Evolutionary conservation across 2,888 invertebrate genomes (phyloP), one percentile per base, ranked within the genome.

Genomic region (Agriopis leucophaearia): DNA sequence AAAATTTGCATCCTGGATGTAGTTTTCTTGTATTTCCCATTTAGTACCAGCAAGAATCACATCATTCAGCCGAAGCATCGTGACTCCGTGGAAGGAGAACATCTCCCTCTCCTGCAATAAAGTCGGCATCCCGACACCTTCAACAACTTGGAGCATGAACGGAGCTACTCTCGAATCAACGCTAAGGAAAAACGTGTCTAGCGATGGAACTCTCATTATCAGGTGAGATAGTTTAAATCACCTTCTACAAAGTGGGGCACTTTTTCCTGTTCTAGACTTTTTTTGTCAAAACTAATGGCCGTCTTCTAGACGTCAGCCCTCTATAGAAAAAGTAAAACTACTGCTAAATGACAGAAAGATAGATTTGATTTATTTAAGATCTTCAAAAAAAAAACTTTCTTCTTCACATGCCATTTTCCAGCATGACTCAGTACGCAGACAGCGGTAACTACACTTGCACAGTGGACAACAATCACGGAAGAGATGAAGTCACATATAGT

Each of bases 401-500:
- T n/a, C n/a, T 16, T 15, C 9, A 16, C 16, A 50, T 50, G 0
- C 6, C 13, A 50, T 27, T 35, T 27, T 36, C 44, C 93, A 94
- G 94, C 73, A 92, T 93, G 91, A 94, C 97, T 6, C 97, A 97
- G 84, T 96, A 96, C 75, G 95, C 96, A 27, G 98, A 98, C 88
- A 97, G 97, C 76, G 98, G 97, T 13, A 98, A 98, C 91, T 99
- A 98, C 88, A 97, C 98, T 0, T 99, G 98, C 84, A 94, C 95
- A 44, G 98, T 98, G 0, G 97, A 97, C 81, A 98, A 99, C 86
- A 95, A 95, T 10, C 96, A 97, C 89, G 98, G 98, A 2, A 95
- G 95, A 64, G 98, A 98, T 87, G 96, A 97, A 79, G 97, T 98
- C 70, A 95, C 96, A 0, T 98, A 98, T 87, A 95, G 95, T 66